These are phyloP conservation scores for Mus pahari DNA, from an alignment of 2,113 vertebrate species.

Conservation along the genomic window DNA sequence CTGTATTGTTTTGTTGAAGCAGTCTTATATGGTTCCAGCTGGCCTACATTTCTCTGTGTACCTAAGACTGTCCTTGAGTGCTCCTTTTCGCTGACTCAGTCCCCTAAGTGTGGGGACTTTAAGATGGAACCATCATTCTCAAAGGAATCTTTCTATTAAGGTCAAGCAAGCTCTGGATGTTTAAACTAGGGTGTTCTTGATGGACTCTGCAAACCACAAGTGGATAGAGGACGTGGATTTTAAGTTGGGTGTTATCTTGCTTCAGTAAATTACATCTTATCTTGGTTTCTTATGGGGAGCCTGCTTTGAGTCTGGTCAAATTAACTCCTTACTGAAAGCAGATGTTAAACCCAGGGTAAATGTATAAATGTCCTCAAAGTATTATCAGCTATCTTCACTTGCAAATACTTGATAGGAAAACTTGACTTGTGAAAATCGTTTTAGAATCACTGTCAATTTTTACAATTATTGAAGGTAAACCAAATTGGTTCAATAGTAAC, in stretches of 20 bases:
- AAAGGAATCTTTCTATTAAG: not conserved
- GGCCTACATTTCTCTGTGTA: not conserved
- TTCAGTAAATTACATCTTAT: not conserved
- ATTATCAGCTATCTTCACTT: not conserved
- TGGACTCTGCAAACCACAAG: not conserved
- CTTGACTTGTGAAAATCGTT: not conserved
- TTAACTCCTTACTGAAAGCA: not conserved
- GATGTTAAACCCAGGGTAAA: not conserved
- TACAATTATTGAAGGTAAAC: conserved; percentile 3
- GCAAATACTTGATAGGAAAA: not conserved
- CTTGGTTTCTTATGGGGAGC: not conserved
- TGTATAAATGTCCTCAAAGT: not conserved
- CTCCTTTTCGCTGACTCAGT: not conserved
- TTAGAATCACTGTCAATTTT: not conserved
- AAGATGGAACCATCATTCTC: not conserved
- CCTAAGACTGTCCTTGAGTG: not conserved
- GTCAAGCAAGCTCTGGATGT: not conserved
- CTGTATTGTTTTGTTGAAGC: not conserved
- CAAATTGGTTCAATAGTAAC: not conserved
- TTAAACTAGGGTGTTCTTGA: not conserved
- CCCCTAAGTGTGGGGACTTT: not conserved
- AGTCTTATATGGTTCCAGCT: not conserved
- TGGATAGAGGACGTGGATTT: not conserved
- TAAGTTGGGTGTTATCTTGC: not conserved
- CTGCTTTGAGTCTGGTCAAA: not conserved